Evolutionary conservation across 2,888 invertebrate genomes (phyloP).

Genomic region (Mellilla xanthometata): DNA sequence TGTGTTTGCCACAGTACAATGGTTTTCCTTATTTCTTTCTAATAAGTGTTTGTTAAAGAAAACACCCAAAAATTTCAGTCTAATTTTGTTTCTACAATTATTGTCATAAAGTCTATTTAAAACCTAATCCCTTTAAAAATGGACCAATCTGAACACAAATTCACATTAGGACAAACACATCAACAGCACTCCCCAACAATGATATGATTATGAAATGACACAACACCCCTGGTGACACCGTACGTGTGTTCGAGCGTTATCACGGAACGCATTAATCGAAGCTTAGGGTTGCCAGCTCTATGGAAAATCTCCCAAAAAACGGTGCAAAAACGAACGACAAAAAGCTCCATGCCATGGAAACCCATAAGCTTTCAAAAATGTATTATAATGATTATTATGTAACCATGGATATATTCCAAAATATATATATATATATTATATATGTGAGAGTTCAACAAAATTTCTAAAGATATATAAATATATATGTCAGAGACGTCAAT

Average conservation of each 20-base stretch:
- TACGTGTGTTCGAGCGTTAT: constrained; percentile 1
- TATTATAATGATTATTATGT: too few relatives aligned
- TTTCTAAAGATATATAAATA: constrained; percentile 23
- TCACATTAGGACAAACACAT: constrained; percentile 7
- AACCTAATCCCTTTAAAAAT: background rate
- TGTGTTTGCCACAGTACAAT: too few relatives aligned
- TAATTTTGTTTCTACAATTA: too few relatives aligned
- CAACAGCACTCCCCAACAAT: constrained; percentile 11
- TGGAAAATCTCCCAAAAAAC: constrained; percentile 34
- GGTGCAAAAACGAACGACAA: constrained; percentile 34
- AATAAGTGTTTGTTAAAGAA: too few relatives aligned
- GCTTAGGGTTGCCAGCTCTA: constrained; percentile 68
- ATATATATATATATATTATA: constrained; percentile 20
- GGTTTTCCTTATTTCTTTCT: too few relatives aligned
- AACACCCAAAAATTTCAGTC: too few relatives aligned
- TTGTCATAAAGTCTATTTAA: too few relatives aligned
- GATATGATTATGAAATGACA: constrained; percentile 3
- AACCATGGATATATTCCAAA: too few relatives aligned
- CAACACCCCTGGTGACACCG: constrained; percentile 1
- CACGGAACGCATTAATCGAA: constrained; percentile 30
- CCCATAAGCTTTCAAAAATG: constrained; percentile 74
- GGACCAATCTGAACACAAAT: background rate
- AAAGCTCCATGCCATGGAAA: constrained; percentile 65
- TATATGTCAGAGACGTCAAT: constrained; percentile 57
- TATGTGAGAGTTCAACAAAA: constrained; percentile 5